phyloP scores from a whole-genome alignment of 1,140 invertebrate genomes.

The Heliconius hewitsoni region DNA sequence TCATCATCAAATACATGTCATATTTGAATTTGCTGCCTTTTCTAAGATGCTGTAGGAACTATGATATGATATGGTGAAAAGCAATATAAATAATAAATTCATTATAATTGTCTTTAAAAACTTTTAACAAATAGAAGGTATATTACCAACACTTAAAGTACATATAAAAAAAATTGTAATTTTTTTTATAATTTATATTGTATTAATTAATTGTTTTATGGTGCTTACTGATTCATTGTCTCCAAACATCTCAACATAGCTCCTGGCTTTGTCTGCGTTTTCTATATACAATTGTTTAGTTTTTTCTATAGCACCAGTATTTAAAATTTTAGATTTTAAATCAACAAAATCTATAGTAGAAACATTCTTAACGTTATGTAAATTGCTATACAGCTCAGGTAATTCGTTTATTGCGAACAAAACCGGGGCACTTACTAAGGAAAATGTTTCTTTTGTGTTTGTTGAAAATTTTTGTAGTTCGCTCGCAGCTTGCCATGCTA shows the following conservation, averaged over 20 bases:
- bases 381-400: conserved; percentile 83
- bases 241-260: conserved; percentile 64
- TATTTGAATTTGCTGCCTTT: background rate
- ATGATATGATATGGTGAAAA: background rate
- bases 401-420: conserved; percentile 88
- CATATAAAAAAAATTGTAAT: background rate
- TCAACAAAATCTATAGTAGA: conserved; percentile 84
- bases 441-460: conserved; percentile 82
- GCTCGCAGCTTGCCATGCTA: conserved; percentile 89
- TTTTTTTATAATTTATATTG: conserved; percentile 40
- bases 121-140: background rate
- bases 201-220: conserved; percentile 67
- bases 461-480: conserved; percentile 80
- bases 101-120: background rate
- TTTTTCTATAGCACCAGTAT: conserved; percentile 64
- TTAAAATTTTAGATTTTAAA: conserved; percentile 57
- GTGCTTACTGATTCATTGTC: conserved; percentile 58
- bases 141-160: background rate
- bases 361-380: conserved; percentile 84
- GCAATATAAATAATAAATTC: background rate
- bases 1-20: background rate
- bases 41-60: background rate
- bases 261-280: conserved; percentile 62
- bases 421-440: conserved; percentile 87
- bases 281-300: conserved; percentile 59